Conservation (phyloP, 2,797 vertebrate genomes). For the Alosa sapidissima region DNA sequence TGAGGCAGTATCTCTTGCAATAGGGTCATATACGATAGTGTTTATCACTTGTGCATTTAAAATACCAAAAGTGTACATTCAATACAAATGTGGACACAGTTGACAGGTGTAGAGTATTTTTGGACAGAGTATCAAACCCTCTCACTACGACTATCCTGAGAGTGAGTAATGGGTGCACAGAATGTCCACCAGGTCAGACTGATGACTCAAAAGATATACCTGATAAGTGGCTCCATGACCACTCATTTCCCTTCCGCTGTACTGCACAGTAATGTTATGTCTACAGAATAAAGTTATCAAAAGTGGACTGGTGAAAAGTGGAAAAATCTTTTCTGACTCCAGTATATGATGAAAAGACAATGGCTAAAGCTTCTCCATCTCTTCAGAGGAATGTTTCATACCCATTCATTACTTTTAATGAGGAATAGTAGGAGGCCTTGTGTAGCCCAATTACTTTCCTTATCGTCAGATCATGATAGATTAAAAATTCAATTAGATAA, state of each 20-base stretch:
- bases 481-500: not conserved
- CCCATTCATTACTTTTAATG: not conserved
- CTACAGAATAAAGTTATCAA: not conserved
- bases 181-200: not conserved
- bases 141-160: not conserved
- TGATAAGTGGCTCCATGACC: not conserved
- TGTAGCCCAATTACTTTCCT: not conserved
- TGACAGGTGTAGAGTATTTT: not conserved
- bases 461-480: not conserved
- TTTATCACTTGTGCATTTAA: constrained; percentile 1
- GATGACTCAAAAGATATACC: not conserved
- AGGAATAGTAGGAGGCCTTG: too few species aligned
- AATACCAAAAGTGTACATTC: not conserved
- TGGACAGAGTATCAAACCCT: not conserved
- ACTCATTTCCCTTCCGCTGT: not conserved
- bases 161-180: not conserved
- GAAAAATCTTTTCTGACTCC: not conserved
- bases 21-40: not conserved
- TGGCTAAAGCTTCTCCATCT: not conserved
- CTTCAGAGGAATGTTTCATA: not conserved
- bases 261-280: not conserved
- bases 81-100: not conserved
- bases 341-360: too few species aligned
- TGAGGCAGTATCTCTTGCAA: not conserved
- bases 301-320: too few species aligned